Percentiles rank a stretch among this genome's conserved stretches.
Conservation (phyloP, 2,797 vertebrate genomes). For the Pteropus rufus region DNA sequence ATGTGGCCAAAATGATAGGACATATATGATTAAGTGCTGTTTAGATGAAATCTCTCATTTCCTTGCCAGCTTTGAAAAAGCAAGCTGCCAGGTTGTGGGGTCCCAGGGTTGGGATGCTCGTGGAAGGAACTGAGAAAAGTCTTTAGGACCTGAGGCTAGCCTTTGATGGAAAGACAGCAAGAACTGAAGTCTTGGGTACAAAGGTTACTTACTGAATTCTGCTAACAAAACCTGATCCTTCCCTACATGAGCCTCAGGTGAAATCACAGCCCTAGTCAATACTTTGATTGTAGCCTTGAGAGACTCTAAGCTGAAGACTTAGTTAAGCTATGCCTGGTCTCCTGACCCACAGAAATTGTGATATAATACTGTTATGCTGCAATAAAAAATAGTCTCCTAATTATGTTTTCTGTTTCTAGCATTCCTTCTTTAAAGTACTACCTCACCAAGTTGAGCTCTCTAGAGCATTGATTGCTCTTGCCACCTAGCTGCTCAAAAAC, state of each 20-base stretch:
- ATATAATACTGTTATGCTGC: neutral
- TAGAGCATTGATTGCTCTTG: neutral
- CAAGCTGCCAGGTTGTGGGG: neutral
- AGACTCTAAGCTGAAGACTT: neutral
- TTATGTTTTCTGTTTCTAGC: neutral
- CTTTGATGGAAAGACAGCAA: neutral
- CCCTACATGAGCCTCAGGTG: neutral
- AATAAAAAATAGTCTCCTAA: neutral
- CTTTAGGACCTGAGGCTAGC: neutral
- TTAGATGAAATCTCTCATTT: neutral
- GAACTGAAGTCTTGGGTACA: neutral
- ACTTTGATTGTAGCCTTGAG: neutral
- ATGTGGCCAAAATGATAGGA: neutral
- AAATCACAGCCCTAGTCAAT: neutral
- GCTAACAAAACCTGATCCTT: neutral
- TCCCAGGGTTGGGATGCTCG: neutral
- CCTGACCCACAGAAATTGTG: neutral
- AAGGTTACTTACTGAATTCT: neutral
- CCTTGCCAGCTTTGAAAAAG: neutral
- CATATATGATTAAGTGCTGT: neutral
- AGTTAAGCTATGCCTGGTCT: neutral
- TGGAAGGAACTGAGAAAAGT: neutral
- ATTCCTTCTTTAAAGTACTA: neutral
- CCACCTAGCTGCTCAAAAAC: neutral
- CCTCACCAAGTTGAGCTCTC: neutral